Evolutionary conservation across 2,797 vertebrate genomes (phyloP), one percentile per base, ranked within the genome.

Genomic region (Oreonectes daqikongensis): DNA sequence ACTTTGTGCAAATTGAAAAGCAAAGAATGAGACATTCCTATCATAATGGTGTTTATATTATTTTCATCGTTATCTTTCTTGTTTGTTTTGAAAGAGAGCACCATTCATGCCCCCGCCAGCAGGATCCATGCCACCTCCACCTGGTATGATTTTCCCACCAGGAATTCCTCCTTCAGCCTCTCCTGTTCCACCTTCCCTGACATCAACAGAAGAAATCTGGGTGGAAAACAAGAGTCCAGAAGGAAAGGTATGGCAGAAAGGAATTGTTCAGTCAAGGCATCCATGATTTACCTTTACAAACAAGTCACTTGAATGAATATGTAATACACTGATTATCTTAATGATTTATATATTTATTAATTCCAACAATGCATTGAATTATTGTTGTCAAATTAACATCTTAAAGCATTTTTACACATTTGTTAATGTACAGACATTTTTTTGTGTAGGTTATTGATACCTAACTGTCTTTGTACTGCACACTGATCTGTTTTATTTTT

Each of bases 151-250:
- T 86, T 99, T 99, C 86, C 97, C 97, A 70, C 97, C 98, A 18
- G 98, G 98, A 71, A 97, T 98, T 94, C 95, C 96, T 0, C 97
- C 97, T 0, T 92, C 89, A 69, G 88, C 92, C 18, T 9, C 92
- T 55, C 81, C 92, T 28, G 88, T 89, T 79, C 85, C 77, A 61
- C 95, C 95, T 50, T 79, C 93, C 3, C 90, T 96, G 83, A 94
- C 93, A 82, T 95, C 94, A 44, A 82, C 94, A 20, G 98, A 99
- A 84, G 97, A 99, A 89, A 98, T 99, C 84, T 99, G 98, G 98
- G 97, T 99, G 42, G 98, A 99, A 91, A 99, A 99, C 89, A 99
- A 98, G 86, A 98, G 97, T 22, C 93, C 96, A 2, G 97, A 99
- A 46, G 97, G 96, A 86, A 99, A 99, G 95, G 98, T 99, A 87